Evolutionary conservation across 2,888 invertebrate genomes (phyloP).

Genomic region (Drosophila nr. perissopoda): DNA sequence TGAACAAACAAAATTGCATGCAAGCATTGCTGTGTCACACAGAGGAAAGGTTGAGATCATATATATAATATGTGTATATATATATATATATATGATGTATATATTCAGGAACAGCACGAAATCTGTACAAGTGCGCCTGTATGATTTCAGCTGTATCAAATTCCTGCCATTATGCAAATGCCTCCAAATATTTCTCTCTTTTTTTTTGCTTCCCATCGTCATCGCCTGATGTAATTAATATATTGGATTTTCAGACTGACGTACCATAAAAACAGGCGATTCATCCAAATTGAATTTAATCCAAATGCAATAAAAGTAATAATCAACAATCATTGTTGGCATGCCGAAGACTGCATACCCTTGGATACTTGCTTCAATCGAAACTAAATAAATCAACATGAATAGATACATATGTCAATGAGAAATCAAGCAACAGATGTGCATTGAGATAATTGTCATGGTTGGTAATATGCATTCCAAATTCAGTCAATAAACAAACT

Average conservation of each 20-base stretch:
- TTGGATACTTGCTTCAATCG: background rate
- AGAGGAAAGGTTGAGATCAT: background rate
- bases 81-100: background rate
- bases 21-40: background rate
- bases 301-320: background rate
- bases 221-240: background rate
- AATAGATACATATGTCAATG: background rate
- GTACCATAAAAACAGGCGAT: background rate
- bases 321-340: background rate
- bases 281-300: background rate
- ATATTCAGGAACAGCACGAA: background rate
- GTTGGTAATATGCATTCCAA: background rate
- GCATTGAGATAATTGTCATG: background rate
- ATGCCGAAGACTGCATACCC: background rate
- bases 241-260: background rate
- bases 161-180: background rate
- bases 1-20: background rate
- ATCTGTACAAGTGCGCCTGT: background rate
- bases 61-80: too few relatives aligned
- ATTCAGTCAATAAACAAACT: background rate
- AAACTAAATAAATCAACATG: background rate
- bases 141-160: background rate
- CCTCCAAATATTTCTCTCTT: background rate
- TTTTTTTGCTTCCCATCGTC: background rate
- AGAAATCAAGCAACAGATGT: background rate